Base-by-base conservation (phyloP, 2,888 invertebrate species). In the Bruchidius siliquastri region DNA sequence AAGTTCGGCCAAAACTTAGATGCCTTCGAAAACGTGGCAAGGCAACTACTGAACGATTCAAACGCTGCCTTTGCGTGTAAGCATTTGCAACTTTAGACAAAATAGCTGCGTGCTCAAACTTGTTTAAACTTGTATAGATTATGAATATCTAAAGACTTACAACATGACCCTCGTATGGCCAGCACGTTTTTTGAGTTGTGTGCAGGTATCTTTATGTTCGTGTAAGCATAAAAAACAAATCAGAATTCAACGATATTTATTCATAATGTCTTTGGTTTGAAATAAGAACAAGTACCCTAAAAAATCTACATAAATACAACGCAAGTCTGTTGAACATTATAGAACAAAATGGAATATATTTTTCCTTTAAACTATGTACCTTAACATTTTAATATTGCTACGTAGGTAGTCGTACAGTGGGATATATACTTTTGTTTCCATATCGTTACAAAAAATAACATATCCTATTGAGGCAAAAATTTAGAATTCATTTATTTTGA, bases 381-480 rank as follows among this genome's bases (percentile, higher is more conserved):
- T 69, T 22, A 71, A 26, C 32, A 49, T 73, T 49, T 70, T 72
- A 74, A 77, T 78, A 80, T 81, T 80, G 80, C 80, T 81, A 81
- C 76, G 74, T 78, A 78, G 79, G 75, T 67, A 26, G 20, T 67
- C 22, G 26, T 77, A 79, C 77, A 74, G 77, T 78, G 78, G 74
- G 74, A 74, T 77, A 79, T 77, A 78, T 72, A 77, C 73, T 77
- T 76, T 79, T 79, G 77, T 78, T 78, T 80, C 75, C 75, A 79
- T 75, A 77, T 77, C 74, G 77, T 81, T 81, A 82, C 81, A 82
- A 81, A 83, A 83, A 83, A 83, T 82, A 82, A 82, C 77, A 79
- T 81, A 80, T 81, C 76, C 82, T 83, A 83, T 83, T 81, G 80
- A 84, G 84, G 85, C 84, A 83, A 83, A 81, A 83, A 81, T 85